Conservation (phyloP, 2,113 vertebrate species). For the Meriones unguiculatus region DNA sequence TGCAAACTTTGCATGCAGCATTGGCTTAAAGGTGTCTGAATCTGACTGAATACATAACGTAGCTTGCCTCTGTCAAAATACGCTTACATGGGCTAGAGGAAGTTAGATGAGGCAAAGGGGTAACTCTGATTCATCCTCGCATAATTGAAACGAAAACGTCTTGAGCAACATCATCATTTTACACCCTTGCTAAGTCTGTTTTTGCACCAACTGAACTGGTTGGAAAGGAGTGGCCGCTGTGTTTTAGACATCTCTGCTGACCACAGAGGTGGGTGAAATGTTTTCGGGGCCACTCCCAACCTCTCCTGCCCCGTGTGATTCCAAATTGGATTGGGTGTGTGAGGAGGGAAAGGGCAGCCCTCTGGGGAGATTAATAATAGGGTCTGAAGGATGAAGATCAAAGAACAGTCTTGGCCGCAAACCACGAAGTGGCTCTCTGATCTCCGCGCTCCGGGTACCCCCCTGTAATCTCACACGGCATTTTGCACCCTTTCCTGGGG, state of each 20-base stretch:
- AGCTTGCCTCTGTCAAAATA: background rate
- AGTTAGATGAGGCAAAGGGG: background rate
- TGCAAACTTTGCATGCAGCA: background rate
- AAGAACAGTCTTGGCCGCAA: conserved; percentile 59
- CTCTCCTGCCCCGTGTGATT: conserved; percentile 49
- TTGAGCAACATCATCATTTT: background rate
- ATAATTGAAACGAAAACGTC: background rate
- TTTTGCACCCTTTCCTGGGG: conserved; percentile 37
- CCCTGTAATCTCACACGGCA: background rate
- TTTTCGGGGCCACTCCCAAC: background rate
- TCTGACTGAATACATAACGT: background rate
- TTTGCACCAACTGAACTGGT: background rate
- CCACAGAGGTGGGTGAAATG: background rate
- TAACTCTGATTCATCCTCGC: background rate
- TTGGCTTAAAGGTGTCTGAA: background rate
- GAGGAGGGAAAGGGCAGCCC: conserved; percentile 58
- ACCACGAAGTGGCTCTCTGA: conserved; percentile 47
- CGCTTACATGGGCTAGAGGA: background rate
- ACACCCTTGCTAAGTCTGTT: background rate
- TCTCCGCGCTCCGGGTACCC: background rate
- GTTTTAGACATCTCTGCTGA: background rate
- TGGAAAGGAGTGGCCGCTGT: background rate
- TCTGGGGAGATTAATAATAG: conserved; percentile 66
- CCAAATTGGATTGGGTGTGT: conserved; percentile 12
- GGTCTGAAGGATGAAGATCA: conserved; percentile 73